Percentiles rank a stretch among this genome's conserved stretches.
Conservation (phyloP, 2,113 vertebrate species). For the Prunella himalayana region DNA sequence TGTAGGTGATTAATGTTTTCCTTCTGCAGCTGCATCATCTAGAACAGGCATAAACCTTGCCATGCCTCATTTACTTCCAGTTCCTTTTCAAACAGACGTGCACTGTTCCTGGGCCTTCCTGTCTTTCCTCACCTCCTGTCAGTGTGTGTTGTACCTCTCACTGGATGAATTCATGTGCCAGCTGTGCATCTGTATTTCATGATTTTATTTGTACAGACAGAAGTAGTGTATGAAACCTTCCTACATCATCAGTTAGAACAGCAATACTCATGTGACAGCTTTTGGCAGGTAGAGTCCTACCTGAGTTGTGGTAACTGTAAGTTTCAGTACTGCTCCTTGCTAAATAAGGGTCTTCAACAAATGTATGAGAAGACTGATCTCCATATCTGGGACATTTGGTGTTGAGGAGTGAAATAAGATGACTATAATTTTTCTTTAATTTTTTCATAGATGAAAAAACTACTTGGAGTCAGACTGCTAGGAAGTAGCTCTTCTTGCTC, state of each 20-base stretch:
- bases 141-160: neutral
- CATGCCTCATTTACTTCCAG: constrained; percentile 8
- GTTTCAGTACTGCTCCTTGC: neutral
- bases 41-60: neutral
- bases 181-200: neutral
- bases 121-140: constrained; percentile 10
- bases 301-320: neutral
- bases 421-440: neutral
- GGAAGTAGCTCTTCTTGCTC: neutral
- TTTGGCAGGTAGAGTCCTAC: neutral
- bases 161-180: neutral
- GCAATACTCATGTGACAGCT: neutral
- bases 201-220: neutral
- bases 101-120: neutral
- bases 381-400: neutral
- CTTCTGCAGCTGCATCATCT: neutral
- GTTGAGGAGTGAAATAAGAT: neutral
- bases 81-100: constrained; percentile 18
- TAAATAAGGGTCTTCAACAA: neutral
- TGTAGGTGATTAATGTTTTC: constrained; percentile 17
- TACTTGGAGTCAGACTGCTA: neutral
- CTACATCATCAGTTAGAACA: neutral
- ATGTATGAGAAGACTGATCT: neutral
- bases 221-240: neutral
- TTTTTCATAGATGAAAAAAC: neutral